Percentiles rank a stretch among this genome's conserved stretches.
These are phyloP conservation scores for Xyrichtys novacula DNA, from an alignment of 2,797 vertebrate genomes.

Conservation along the genomic window DNA sequence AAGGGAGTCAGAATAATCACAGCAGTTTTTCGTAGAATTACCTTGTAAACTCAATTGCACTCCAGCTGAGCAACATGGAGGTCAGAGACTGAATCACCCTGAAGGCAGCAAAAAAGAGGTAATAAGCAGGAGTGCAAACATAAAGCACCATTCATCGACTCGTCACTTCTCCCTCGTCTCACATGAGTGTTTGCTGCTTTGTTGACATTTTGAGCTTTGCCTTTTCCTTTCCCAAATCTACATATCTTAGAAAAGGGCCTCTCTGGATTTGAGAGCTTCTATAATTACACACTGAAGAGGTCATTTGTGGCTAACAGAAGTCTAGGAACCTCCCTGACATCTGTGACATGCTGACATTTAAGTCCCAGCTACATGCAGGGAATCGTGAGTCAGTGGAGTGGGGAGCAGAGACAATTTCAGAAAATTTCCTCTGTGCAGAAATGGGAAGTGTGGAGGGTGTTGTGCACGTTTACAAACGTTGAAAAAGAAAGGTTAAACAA, in stretches of 20 bases:
- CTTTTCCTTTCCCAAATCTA: slow-evolving; percentile 32
- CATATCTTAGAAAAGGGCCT: slow-evolving; percentile 34
- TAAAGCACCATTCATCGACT: slow-evolving; percentile 13
- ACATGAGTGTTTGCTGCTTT: slow-evolving; percentile 11
- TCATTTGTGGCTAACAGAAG: slow-evolving; percentile 43
- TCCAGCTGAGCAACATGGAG: neutral
- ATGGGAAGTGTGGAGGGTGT: slow-evolving; percentile 31
- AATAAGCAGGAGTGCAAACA: slow-evolving; percentile 4
- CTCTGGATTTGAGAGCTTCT: slow-evolving; percentile 32
- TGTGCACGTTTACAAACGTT: neutral
- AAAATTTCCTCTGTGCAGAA: slow-evolving; percentile 19
- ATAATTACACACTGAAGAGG: slow-evolving; percentile 41
- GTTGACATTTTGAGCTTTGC: slow-evolving; percentile 55
- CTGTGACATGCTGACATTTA: slow-evolving; percentile 68
- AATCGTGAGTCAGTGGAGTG: slow-evolving; percentile 42
- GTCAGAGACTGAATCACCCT: slow-evolving; percentile 17
- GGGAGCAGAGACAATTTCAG: neutral
- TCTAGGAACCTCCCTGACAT: slow-evolving; percentile 40
- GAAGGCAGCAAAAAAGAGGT: slow-evolving; percentile 4
- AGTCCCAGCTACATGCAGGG: slow-evolving; percentile 37
- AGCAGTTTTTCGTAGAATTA: slow-evolving; percentile 12
- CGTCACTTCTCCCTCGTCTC: slow-evolving; percentile 4
- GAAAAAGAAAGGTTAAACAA: neutral
- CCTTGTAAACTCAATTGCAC: slow-evolving; percentile 13
- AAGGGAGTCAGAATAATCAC: slow-evolving; percentile 22